Evolutionary conservation across 2,113 vertebrate genomes (phyloP).

Genomic region (Ciconia boyciana): DNA sequence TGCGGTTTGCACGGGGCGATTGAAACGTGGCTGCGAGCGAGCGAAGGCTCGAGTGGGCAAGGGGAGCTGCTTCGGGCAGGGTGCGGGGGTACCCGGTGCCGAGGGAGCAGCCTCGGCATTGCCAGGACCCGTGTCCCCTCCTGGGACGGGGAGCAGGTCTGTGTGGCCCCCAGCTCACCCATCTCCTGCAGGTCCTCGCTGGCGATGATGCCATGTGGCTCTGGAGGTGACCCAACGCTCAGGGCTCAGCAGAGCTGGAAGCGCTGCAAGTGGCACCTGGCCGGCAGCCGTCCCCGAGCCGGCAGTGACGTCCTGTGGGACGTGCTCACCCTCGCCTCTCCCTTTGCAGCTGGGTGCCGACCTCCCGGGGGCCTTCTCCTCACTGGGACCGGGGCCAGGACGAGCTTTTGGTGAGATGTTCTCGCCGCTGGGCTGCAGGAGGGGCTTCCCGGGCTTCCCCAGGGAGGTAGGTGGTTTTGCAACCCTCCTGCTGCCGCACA

Average conservation of each 20-base stretch:
- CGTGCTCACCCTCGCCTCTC: background rate
- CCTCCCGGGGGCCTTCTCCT: background rate
- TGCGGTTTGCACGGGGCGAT: fast-evolving
- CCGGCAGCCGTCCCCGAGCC: fast-evolving
- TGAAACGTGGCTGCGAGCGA: background rate
- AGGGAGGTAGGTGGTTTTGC: background rate
- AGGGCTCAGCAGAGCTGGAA: background rate
- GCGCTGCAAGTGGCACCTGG: background rate
- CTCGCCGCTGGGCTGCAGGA: fast-evolving
- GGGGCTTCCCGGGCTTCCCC: background rate
- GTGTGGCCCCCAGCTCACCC: fast-evolving
- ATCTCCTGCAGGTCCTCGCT: fast-evolving
- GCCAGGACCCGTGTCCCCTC: background rate
- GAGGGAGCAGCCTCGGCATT: fast-evolving
- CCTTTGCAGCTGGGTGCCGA: background rate
- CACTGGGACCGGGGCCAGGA: fast-evolving
- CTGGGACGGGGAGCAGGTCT: fast-evolving
- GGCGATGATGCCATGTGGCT: fast-evolving
- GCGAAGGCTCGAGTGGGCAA: fast-evolving
- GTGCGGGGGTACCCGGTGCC: fast-evolving
- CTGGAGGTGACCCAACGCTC: background rate
- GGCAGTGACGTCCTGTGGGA: background rate
- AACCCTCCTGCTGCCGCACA: background rate
- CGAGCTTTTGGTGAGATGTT: background rate
- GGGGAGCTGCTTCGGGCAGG: background rate